Percentiles rank a stretch among this genome's conserved stretches.
phyloP scores from a whole-genome alignment of 2,797 vertebrate genomes.

The Pristis pectinata region DNA sequence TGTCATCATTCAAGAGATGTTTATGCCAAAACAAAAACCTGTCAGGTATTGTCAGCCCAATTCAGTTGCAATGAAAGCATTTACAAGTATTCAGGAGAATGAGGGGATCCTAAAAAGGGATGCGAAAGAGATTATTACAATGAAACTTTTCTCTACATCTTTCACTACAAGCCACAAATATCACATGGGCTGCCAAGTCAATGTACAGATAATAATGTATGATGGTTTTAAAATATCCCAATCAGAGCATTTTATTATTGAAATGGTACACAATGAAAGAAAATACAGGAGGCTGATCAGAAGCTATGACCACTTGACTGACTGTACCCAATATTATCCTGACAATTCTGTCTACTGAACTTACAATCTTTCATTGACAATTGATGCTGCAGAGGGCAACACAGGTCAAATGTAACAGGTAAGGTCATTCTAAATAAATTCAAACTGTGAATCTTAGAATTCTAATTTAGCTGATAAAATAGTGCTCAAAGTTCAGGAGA shows the following conservation, averaged over 20 bases:
- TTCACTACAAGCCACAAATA: background rate
- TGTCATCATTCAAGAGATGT: background rate
- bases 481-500: background rate
- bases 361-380: background rate
- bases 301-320: background rate
- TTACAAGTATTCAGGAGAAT: background rate
- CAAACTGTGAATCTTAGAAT: background rate
- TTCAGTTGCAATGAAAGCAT: background rate
- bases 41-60: background rate
- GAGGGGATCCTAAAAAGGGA: background rate
- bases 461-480: background rate
- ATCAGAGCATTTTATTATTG: background rate
- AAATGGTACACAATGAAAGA: background rate
- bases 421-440: background rate
- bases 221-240: background rate
- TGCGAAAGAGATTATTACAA: background rate
- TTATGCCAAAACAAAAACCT: background rate
- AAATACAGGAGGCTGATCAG: background rate
- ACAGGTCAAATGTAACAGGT: background rate
- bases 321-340: background rate
- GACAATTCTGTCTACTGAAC: background rate
- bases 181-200: background rate
- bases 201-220: background rate
- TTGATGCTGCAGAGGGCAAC: background rate
- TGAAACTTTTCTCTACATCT: background rate